Percentiles rank a stretch among this genome's conserved stretches.
Evolutionary conservation across 2,797 vertebrate genomes (phyloP).

Genomic region (Poecilia picta): DNA sequence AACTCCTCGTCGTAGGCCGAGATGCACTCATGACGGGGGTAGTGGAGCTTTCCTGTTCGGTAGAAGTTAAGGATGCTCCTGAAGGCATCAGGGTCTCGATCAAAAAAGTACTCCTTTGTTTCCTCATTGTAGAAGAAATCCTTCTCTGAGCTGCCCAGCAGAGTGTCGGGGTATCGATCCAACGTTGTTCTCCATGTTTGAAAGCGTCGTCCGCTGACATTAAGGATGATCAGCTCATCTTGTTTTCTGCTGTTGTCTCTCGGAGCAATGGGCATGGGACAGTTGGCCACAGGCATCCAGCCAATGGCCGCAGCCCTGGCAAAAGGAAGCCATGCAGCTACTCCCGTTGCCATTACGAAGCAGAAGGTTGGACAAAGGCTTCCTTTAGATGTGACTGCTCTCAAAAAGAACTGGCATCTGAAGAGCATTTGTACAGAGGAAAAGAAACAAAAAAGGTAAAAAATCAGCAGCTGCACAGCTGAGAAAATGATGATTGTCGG

Average conservation of each 20-base stretch:
- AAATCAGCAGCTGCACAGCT: slow-evolving; percentile 12
- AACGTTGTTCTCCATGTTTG: slow-evolving; percentile 98
- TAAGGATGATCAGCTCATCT: slow-evolving; percentile 95
- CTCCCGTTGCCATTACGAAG: slow-evolving; percentile 91
- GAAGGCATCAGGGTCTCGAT: slow-evolving; percentile 96
- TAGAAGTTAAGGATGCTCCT: slow-evolving; percentile 98
- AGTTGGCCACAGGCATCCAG: slow-evolving; percentile 99
- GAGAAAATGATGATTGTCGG: slow-evolving; percentile 4
- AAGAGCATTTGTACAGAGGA: slow-evolving; percentile 25
- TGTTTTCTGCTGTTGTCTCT: slow-evolving; percentile 90
- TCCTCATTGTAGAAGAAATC: slow-evolving; percentile 99
- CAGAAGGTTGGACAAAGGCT: slow-evolving; percentile 52
- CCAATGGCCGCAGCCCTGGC: slow-evolving; percentile 97
- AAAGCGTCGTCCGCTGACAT: slow-evolving; percentile 94
- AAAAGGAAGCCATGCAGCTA: slow-evolving; percentile 96
- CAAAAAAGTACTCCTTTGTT: slow-evolving; percentile 98
- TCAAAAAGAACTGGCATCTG: slow-evolving; percentile 83
- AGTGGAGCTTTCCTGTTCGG: slow-evolving; percentile 97
- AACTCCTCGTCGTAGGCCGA: slow-evolving; percentile 96
- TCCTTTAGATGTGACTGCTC: slow-evolving; percentile 68
- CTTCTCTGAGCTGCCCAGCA: slow-evolving; percentile 96
- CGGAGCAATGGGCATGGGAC: slow-evolving; percentile 94
- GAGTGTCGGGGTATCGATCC: slow-evolving; percentile 95
- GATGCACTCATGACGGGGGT: slow-evolving; percentile 97
- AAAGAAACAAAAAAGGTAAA: slow-evolving; percentile 17